A percentile compares a stretch with the other conserved stretches of the same genome.
phyloP scores from a whole-genome alignment of 2,797 vertebrate species.

The Rhabdomys pumilio region DNA sequence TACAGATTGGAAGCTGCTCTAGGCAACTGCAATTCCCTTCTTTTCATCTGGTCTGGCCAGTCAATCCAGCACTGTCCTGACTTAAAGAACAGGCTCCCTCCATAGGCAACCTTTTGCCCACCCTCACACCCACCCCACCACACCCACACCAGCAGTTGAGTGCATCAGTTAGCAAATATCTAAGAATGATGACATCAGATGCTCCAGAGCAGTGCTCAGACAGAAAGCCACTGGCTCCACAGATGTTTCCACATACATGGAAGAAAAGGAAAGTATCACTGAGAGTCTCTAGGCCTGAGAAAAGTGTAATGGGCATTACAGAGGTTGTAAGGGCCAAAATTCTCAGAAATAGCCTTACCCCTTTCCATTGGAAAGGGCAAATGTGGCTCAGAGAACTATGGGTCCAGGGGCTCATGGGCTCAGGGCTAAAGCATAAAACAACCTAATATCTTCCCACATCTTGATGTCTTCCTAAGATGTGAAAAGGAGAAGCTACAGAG shows the following conservation, averaged over 20 bases:
- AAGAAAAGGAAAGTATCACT: not conserved
- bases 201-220: not conserved
- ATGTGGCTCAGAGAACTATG: not conserved
- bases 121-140: too few relatives aligned
- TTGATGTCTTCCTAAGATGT: not conserved
- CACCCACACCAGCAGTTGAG: not conserved
- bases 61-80: conserved; percentile 78
- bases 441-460: too few relatives aligned
- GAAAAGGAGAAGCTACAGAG: not conserved
- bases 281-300: accelerated
- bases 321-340: not conserved
- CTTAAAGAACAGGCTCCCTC: conserved; percentile 70
- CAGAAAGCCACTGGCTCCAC: not conserved
- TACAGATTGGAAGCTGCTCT: not conserved
- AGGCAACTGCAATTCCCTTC: not conserved
- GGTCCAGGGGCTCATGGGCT: not conserved
- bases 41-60: conserved; percentile 33
- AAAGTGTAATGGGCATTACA: not conserved
- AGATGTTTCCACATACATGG: not conserved
- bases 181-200: not conserved
- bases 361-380: not conserved
- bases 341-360: too few relatives aligned
- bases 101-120: not conserved
- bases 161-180: conserved; percentile 20
- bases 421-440: not conserved